Percentiles rank a stretch among this genome's conserved stretches.
Evolutionary conservation across 1,140 invertebrate genomes (phyloP).

Genomic region (Mercenaria mercenaria): DNA sequence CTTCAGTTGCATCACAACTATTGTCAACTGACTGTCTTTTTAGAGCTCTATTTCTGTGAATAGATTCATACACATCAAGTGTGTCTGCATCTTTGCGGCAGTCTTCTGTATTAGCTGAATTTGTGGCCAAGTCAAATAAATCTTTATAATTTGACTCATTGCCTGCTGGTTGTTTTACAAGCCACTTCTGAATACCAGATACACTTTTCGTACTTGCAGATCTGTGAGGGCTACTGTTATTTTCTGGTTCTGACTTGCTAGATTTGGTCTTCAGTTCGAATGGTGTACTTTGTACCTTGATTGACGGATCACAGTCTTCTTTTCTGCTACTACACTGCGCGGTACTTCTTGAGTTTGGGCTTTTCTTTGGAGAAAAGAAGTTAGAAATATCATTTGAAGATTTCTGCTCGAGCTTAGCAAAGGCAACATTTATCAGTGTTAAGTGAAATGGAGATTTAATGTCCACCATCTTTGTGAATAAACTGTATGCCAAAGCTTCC

Average conservation of each 20-base stretch:
- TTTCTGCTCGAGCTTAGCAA: constrained; percentile 70
- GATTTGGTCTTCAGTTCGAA: no score
- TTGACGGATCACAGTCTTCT: no score
- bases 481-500: constrained; percentile 54
- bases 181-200: constrained; percentile 16
- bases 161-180: not conserved
- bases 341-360: not conserved
- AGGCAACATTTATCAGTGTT: constrained; percentile 74
- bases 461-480: constrained; percentile 74
- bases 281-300: no score
- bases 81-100: no score
- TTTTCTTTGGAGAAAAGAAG: constrained; percentile 60
- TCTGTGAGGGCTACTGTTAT: no score
- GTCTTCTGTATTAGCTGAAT: no score
- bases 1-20: not conserved
- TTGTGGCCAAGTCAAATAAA: no score
- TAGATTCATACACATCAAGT: no score
- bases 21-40: no score
- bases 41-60: no score
- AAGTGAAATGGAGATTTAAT: constrained; percentile 71
- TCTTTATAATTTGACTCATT: not conserved
- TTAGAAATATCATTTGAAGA: constrained; percentile 55
- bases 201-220: not conserved
- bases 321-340: no score
- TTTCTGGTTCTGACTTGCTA: no score